phyloP scores from a whole-genome alignment of 2,797 vertebrate species.

The Mormyrops attenuatus region DNA sequence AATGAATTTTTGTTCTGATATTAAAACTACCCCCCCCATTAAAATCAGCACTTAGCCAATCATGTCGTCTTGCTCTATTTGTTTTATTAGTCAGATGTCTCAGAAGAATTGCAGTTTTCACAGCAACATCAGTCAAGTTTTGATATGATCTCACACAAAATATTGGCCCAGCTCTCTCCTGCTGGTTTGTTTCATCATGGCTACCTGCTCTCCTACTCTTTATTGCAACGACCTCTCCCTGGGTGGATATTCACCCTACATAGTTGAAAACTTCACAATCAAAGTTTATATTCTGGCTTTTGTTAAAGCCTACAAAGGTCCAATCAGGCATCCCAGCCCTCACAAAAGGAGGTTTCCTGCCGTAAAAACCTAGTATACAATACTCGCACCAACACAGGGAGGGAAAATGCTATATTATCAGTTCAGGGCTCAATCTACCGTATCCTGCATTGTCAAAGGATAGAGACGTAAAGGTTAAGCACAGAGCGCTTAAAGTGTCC shows the following conservation, averaged over 20 bases:
- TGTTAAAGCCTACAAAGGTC: constrained; percentile 7
- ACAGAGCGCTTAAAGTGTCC: not conserved
- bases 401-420: not conserved
- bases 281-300: constrained; percentile 18
- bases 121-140: constrained; percentile 13
- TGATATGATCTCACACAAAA: constrained; percentile 36
- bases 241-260: not conserved
- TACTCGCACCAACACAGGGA: not conserved
- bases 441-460: not conserved
- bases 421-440: not conserved
- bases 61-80: constrained; percentile 26
- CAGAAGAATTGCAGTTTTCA: constrained; percentile 11
- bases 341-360: not conserved
- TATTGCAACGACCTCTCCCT: not conserved
- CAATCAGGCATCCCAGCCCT: constrained; percentile 11
- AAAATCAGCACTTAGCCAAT: constrained; percentile 24
- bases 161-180: constrained; percentile 23
- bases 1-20: constrained; percentile 4
- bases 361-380: constrained; percentile 7
- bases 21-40: constrained; percentile 18
- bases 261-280: constrained; percentile 2
- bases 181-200: constrained; percentile 25
- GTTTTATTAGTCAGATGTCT: constrained; percentile 2
- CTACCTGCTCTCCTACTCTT: constrained; percentile 20
- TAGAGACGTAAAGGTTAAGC: constrained; percentile 19